Evolutionary conservation across 2,888 invertebrate species (phyloP).

Genomic region (Amphiduros pacificus): DNA sequence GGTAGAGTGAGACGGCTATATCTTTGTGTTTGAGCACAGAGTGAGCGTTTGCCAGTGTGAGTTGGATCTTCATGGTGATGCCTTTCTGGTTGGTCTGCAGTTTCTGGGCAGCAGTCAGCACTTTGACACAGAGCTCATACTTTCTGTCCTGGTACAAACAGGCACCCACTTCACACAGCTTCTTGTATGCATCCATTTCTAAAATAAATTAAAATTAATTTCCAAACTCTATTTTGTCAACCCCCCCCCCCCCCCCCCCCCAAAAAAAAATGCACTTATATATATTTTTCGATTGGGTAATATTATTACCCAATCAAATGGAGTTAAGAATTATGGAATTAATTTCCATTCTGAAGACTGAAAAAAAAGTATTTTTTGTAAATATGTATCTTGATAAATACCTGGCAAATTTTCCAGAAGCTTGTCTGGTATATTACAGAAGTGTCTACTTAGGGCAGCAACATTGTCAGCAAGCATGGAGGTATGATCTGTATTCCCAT

Average conservation of each 20-base stretch:
- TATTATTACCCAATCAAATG: no score
- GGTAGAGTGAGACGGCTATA: constrained; percentile 46
- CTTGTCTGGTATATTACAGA: constrained; percentile 39
- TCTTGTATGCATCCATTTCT: constrained; percentile 55
- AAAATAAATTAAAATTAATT: constrained; percentile 7
- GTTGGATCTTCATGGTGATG: constrained; percentile 44
- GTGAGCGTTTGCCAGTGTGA: constrained; percentile 49
- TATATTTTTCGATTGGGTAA: not conserved
- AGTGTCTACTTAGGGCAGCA: constrained; percentile 36
- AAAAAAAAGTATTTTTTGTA: not conserved
- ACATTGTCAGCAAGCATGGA: constrained; percentile 46
- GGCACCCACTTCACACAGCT: constrained; percentile 53
- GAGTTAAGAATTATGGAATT: not conserved
- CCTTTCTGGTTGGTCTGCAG: constrained; percentile 54
- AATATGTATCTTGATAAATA: constrained; percentile 13
- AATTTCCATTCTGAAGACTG: not conserved
- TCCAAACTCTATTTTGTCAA: not conserved
- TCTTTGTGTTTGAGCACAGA: constrained; percentile 40
- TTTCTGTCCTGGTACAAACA: constrained; percentile 43
- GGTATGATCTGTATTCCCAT: constrained; percentile 29
- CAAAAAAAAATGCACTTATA: no score
- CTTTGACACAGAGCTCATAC: constrained; percentile 44
- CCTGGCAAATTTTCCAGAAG: constrained; percentile 38
- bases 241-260: no score
- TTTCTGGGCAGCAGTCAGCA: constrained; percentile 47